Percentiles rank a stretch among this genome's conserved stretches.
Evolutionary conservation across 2,113 vertebrate genomes (phyloP).

Genomic region (Ceyx margarethae): DNA sequence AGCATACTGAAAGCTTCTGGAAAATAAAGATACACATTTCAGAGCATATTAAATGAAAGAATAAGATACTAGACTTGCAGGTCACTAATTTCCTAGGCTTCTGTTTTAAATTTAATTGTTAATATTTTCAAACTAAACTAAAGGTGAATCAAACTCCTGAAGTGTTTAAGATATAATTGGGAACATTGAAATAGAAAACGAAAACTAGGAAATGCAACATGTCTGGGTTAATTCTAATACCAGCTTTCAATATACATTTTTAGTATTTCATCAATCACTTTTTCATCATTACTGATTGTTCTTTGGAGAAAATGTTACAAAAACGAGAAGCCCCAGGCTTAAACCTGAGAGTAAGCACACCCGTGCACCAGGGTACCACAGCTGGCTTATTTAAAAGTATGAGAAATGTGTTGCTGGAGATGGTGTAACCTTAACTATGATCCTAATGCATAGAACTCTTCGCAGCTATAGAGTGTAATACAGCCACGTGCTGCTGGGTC

Average conservation of each 20-base stretch:
- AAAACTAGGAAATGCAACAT: neutral
- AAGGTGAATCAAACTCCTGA: neutral
- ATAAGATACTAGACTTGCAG: neutral
- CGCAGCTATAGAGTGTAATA: neutral
- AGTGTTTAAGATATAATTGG: neutral
- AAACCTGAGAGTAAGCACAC: neutral
- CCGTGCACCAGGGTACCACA: neutral
- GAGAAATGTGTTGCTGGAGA: neutral
- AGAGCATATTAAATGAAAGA: neutral
- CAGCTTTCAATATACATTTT: neutral
- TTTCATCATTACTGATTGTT: neutral
- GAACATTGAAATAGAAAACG: neutral
- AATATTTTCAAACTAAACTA: neutral
- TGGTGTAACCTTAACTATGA: neutral
- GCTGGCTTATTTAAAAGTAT: neutral
- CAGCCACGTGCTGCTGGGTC: accelerated
- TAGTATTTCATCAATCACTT: neutral
- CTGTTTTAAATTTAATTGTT: neutral
- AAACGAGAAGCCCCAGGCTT: neutral
- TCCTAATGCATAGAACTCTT: neutral
- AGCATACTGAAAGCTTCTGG: neutral
- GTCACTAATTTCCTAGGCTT: neutral
- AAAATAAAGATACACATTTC: neutral
- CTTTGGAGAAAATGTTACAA: neutral
- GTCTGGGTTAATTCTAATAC: neutral